phyloP scores from a whole-genome alignment of 2,888 invertebrate species.

The Stenotaenia linearis region DNA sequence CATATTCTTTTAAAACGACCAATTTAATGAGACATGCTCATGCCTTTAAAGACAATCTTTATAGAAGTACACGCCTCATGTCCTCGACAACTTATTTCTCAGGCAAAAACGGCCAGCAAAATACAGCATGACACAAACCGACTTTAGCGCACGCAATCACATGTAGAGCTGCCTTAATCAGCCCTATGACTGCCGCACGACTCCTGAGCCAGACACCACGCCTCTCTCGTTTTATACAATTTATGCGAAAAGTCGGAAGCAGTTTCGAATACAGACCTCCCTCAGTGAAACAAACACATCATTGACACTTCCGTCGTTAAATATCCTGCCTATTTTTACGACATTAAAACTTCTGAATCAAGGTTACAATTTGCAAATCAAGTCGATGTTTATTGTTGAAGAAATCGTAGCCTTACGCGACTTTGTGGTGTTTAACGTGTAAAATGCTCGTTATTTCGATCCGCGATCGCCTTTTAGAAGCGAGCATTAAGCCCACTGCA shows the following conservation, averaged over 20 bases:
- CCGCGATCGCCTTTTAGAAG: neutral
- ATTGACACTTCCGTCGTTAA: neutral
- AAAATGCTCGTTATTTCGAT: neutral
- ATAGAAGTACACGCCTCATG: constrained; percentile 9
- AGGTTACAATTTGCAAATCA: neutral
- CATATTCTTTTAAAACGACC: constrained; percentile 5
- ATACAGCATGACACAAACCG: neutral
- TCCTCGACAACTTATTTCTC: neutral
- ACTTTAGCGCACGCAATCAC: constrained; percentile 9
- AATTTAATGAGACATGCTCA: constrained; percentile 3
- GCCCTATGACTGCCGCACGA: neutral
- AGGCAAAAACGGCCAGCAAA: constrained; percentile 5
- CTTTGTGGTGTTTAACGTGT: too few species aligned
- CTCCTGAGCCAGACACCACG: neutral
- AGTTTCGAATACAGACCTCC: neutral
- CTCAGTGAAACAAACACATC: neutral
- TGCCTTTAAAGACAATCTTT: neutral
- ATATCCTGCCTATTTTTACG: neutral
- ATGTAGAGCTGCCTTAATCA: constrained; percentile 4
- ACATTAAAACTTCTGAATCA: neutral
- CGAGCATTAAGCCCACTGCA: neutral
- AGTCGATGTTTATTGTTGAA: too few species aligned
- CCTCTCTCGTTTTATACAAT: neutral
- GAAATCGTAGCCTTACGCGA: too few species aligned
- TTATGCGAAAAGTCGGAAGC: constrained; percentile 4